A percentile compares a stretch with the other conserved stretches of the same genome.
Evolutionary conservation across 2,888 invertebrate genomes (phyloP).

Genomic region (Drosophila niveifrons): DNA sequence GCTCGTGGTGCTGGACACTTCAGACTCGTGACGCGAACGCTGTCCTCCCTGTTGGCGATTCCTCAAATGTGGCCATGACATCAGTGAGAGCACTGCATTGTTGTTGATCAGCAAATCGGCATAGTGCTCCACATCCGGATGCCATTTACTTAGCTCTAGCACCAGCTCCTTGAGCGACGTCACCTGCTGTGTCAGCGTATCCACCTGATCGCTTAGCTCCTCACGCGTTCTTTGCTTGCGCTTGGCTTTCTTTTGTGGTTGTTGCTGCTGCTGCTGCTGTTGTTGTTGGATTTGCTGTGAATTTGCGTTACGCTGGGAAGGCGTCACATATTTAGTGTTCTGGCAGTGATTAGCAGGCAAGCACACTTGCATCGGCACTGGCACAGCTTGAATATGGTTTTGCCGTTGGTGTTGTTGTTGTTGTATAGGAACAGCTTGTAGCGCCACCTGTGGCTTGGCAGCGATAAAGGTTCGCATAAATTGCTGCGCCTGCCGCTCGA

Average conservation of each 20-base stretch:
- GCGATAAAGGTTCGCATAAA: slow-evolving; percentile 45
- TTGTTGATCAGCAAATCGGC: slow-evolving; percentile 54
- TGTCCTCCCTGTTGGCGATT: too few species aligned
- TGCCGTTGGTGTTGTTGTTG: slow-evolving; percentile 3
- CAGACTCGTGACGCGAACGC: slow-evolving; percentile 45
- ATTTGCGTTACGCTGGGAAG: not conserved
- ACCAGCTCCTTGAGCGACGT: slow-evolving; percentile 64
- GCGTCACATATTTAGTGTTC: not conserved
- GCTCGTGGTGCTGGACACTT: slow-evolving; percentile 55
- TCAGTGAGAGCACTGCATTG: slow-evolving; percentile 57
- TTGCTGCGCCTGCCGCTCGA: slow-evolving; percentile 31
- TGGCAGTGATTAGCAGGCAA: not conserved
- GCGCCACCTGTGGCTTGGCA: slow-evolving; percentile 16
- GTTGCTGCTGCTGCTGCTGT: slow-evolving; percentile 10
- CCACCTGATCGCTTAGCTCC: slow-evolving; percentile 56
- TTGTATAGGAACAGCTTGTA: slow-evolving; percentile 3
- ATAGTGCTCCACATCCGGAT: slow-evolving; percentile 49
- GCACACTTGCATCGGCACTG: not conserved
- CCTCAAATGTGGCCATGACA: slow-evolving; percentile 50
- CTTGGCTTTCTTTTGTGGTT: not conserved
- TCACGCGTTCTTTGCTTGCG: slow-evolving; percentile 29
- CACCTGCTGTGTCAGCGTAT: slow-evolving; percentile 62
- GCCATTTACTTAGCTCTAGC: slow-evolving; percentile 17
- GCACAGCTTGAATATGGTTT: too few species aligned
- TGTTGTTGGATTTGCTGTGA: not conserved